Percentiles rank a stretch among this genome's conserved stretches.
Conservation (phyloP, 2,797 vertebrate genomes). For the Mus caroli region DNA sequence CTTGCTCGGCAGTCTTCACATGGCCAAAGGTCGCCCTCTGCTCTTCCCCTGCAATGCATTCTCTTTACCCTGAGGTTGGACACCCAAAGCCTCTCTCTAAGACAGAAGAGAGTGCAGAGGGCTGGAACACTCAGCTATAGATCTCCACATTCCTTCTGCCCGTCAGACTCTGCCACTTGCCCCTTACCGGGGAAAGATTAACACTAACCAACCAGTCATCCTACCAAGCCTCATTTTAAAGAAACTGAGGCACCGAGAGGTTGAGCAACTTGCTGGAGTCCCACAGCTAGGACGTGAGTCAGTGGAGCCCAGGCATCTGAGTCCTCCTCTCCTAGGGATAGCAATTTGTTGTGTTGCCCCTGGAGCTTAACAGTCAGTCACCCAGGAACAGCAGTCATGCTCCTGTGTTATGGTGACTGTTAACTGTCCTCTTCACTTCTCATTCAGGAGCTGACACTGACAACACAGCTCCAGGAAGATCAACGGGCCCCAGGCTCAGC, state of each 20-base stretch:
- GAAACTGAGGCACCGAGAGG: slow-evolving; percentile 8
- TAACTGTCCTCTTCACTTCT: not conserved
- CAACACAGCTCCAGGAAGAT: not conserved
- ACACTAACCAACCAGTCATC: not conserved
- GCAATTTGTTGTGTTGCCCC: not conserved
- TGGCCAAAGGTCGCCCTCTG: not conserved
- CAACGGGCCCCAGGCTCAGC: not conserved
- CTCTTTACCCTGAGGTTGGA: not conserved
- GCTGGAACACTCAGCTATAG: not conserved
- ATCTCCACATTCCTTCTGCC: not conserved
- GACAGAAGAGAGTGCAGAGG: accelerated
- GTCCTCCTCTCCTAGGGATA: not conserved
- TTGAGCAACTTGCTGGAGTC: not conserved
- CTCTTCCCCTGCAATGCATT: not conserved
- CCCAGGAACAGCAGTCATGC: not conserved
- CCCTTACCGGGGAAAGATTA: not conserved
- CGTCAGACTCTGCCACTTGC: not conserved
- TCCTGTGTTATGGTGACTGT: not conserved
- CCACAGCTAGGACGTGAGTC: not conserved
- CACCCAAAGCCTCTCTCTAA: not conserved
- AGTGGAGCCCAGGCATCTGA: not conserved
- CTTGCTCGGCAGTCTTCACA: not conserved
- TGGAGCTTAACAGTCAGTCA: not conserved
- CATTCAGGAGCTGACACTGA: not conserved
- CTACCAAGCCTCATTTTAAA: not conserved